Percentiles rank a stretch among this genome's conserved stretches.
Conservation (phyloP, 2,888 invertebrate species). For the Cataglyphis livida region DNA sequence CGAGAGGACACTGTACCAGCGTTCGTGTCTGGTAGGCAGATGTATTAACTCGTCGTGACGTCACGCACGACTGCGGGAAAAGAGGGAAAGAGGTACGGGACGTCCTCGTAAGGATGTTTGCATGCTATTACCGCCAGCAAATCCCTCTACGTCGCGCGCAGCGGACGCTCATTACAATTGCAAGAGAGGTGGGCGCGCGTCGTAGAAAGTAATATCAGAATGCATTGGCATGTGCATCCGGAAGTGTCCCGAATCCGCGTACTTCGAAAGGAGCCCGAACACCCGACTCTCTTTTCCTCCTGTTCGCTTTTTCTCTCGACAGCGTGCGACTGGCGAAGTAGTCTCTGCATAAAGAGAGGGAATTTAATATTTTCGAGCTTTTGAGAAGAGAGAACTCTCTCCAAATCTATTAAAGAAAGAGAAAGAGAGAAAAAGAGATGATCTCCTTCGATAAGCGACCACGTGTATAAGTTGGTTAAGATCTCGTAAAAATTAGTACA, state of each 20-base stretch:
- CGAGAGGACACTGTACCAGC: conserved; percentile 68
- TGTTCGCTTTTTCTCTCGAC: not conserved
- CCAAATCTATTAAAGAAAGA: conserved; percentile 22
- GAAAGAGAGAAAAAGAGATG: not conserved
- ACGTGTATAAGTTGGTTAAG: not conserved
- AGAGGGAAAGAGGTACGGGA: conserved; percentile 44
- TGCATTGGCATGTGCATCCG: conserved; percentile 53
- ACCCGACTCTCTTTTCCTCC: conserved; percentile 6
- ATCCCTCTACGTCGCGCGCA: conserved; percentile 43
- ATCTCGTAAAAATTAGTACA: not conserved
- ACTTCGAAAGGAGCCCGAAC: not conserved
- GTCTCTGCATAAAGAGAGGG: conserved; percentile 20
- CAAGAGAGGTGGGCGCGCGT: conserved; percentile 35
- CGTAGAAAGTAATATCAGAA: conserved; percentile 47
- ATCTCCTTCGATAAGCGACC: not conserved
- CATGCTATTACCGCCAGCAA: conserved; percentile 64
- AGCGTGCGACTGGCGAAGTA: not conserved
- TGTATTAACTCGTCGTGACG: conserved; percentile 76
- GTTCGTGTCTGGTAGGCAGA: conserved; percentile 73
- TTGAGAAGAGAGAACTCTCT: not conserved
- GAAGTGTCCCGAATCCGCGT: conserved; percentile 49
- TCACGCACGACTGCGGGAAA: conserved; percentile 57
- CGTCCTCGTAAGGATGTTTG: conserved; percentile 61
- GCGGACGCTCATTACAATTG: conserved; percentile 58
- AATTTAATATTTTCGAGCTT: conserved; percentile 43